Conservation (phyloP, 1,140 invertebrate genomes). For the Tetraneura akinire region DNA sequence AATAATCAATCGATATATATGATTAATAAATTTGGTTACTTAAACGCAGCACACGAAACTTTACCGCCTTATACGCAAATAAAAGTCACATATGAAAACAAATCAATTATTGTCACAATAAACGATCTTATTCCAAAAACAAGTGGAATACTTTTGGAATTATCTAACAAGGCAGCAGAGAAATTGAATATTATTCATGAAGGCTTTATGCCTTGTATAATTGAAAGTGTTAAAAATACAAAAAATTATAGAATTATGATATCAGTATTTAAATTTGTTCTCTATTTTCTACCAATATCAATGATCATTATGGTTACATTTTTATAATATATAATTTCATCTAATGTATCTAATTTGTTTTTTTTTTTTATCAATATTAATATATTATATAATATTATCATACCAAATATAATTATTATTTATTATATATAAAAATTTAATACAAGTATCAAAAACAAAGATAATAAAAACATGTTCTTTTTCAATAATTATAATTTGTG, state of each 20-base stretch:
- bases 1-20: neutral
- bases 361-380: too few relatives aligned
- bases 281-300: neutral
- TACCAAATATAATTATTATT: too few relatives aligned
- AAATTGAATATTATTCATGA: neutral
- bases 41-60: neutral
- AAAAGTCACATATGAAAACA: neutral
- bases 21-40: neutral
- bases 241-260: too few relatives aligned
- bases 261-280: neutral
- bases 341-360: too few relatives aligned
- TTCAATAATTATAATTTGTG: too few relatives aligned
- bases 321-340: too few relatives aligned
- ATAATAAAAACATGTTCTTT: too few relatives aligned
- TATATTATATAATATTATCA: too few relatives aligned
- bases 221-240: neutral
- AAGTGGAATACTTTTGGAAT: neutral
- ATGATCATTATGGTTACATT: too few relatives aligned
- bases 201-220: neutral
- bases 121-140: conserved; percentile 9
- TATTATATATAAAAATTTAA: too few relatives aligned
- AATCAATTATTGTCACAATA: neutral
- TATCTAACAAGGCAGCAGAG: neutral
- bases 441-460: too few relatives aligned
- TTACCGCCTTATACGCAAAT: neutral